These are phyloP conservation scores for Margarornis squamiger DNA, from an alignment of 2,797 vertebrate genomes.

Conservation along the genomic window DNA sequence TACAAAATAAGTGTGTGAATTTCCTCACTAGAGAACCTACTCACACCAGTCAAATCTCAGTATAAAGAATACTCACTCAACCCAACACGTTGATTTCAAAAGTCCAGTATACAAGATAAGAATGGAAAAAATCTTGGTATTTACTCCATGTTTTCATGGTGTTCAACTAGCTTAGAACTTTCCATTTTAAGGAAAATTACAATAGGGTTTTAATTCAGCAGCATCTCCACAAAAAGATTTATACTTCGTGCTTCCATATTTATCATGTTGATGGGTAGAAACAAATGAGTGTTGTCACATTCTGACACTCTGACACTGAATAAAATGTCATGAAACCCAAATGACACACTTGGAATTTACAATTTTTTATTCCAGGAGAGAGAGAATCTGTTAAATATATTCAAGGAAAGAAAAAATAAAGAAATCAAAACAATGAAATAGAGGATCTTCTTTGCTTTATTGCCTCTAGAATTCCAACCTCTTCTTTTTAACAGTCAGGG, in stretches of 20 bases:
- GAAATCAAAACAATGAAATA: neutral
- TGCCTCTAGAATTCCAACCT: neutral
- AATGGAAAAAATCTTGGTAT: neutral
- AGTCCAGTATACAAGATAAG: neutral
- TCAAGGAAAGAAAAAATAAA: neutral
- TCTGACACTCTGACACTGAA: conserved; percentile 44
- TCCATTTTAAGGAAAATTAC: conserved; percentile 24
- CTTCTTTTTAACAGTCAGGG: neutral
- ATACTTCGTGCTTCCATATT: conserved; percentile 20
- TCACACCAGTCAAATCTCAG: neutral
- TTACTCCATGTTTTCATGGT: neutral
- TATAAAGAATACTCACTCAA: neutral
- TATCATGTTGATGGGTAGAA: conserved; percentile 15
- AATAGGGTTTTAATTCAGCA: conserved; percentile 27
- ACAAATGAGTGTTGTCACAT: conserved; percentile 15
- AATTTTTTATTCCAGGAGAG: conserved; percentile 2
- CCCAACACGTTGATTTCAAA: conserved; percentile 19
- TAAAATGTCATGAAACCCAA: conserved; percentile 32
- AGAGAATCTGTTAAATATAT: neutral
- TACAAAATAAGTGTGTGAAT: neutral
- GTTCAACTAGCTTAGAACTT: conserved; percentile 27
- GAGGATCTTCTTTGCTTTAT: neutral
- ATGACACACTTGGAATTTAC: conserved; percentile 26
- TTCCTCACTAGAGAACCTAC: neutral
- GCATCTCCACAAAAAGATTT: conserved; percentile 13